These are phyloP conservation scores for Dryococelus australis DNA, from an alignment of 2,888 invertebrate species.

Conservation along the genomic window DNA sequence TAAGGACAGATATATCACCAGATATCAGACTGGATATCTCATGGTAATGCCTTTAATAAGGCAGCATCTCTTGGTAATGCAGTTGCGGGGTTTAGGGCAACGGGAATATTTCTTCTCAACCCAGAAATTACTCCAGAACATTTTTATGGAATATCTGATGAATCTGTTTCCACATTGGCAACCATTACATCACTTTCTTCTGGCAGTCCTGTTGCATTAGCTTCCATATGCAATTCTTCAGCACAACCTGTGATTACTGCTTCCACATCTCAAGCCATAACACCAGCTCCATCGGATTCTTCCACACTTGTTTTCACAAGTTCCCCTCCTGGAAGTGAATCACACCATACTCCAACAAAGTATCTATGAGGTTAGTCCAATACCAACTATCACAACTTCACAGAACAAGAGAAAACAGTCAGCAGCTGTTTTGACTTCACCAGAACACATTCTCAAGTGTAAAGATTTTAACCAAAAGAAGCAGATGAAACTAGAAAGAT, in stretches of 20 bases:
- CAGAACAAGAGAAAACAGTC: slow-evolving; percentile 4
- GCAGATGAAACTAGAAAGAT: not conserved
- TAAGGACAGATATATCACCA: slow-evolving; percentile 1
- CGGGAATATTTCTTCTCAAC: not conserved
- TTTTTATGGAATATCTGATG: not conserved
- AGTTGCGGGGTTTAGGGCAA: not conserved
- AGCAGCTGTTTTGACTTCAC: slow-evolving; percentile 11
- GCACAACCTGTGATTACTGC: not conserved
- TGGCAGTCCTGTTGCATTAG: not conserved
- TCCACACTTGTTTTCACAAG: not conserved
- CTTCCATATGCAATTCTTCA: not conserved
- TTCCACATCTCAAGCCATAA: not conserved
- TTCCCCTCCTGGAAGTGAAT: not conserved
- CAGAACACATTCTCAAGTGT: slow-evolving; percentile 12
- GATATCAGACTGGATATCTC: not conserved
- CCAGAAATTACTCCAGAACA: not conserved
- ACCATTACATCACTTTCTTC: not conserved
- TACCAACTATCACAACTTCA: not conserved
- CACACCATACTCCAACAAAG: not conserved
- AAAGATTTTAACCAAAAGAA: not conserved
- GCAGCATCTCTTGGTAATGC: slow-evolving; percentile 7
- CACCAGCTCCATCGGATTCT: not conserved
- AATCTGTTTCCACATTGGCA: not conserved
- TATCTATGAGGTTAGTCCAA: not conserved
- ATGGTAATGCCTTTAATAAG: not conserved